These are phyloP conservation scores for Diadophis punctatus DNA, from an alignment of 2,113 vertebrate genomes.

Conservation along the genomic window DNA sequence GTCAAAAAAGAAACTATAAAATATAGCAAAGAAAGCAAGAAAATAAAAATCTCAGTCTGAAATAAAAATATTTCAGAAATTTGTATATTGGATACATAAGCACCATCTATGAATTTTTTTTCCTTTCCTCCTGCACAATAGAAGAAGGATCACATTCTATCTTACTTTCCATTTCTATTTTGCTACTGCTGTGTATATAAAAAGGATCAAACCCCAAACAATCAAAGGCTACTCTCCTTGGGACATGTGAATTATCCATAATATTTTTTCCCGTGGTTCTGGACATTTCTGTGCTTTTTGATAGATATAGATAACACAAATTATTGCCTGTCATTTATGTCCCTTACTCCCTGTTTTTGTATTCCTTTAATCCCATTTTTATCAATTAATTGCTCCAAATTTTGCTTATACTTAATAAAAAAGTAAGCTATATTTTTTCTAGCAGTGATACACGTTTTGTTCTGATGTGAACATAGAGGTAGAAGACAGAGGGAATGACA, in stretches of 20 bases:
- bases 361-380: neutral
- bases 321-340: neutral
- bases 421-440: neutral
- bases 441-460: neutral
- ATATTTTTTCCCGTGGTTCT: neutral
- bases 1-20: neutral
- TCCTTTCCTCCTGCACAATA: neutral
- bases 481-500: neutral
- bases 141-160: neutral
- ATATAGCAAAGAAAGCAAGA: slow-evolving; percentile 30
- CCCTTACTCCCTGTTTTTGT: neutral
- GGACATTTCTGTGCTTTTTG: neutral
- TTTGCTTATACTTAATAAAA: neutral
- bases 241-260: neutral
- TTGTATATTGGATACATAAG: neutral
- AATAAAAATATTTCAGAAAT: neutral
- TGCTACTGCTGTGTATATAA: neutral
- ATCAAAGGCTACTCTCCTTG: neutral
- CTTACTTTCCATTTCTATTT: neutral
- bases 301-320: neutral
- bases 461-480: neutral
- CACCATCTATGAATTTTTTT: neutral
- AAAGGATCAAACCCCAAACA: neutral
- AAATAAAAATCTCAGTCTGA: neutral
- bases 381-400: neutral